Conservation (phyloP, 2,113 vertebrate genomes). For the Ornithorhynchus anatinus region DNA sequence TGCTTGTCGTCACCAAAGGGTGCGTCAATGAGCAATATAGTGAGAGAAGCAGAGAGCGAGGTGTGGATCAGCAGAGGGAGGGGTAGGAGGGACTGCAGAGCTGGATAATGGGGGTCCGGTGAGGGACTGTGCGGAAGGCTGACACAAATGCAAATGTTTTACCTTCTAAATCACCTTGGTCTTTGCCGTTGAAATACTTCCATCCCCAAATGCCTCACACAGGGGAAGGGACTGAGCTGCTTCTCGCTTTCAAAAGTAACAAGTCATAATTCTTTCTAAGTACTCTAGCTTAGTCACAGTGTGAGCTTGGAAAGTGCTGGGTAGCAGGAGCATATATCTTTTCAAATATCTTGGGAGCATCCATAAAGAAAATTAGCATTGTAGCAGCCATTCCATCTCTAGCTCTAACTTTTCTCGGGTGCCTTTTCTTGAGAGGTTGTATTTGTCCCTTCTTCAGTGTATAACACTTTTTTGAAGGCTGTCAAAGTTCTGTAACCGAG, state of each 20-base stretch:
- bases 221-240: neutral
- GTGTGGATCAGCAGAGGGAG: neutral
- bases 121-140: constrained; percentile 21
- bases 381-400: no score
- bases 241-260: constrained; percentile 17
- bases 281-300: neutral
- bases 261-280: constrained; percentile 35
- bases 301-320: neutral
- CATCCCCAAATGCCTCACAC: neutral
- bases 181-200: neutral
- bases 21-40: neutral
- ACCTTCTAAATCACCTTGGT: constrained; percentile 52
- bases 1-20: neutral
- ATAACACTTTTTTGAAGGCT: no score
- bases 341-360: neutral
- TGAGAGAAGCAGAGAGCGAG: fast-evolving
- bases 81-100: neutral
- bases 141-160: constrained; percentile 26
- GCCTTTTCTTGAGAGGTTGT: no score
- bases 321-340: neutral
- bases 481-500: no score
- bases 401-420: no score
- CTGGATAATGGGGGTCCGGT: neutral
- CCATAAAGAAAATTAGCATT: no score
- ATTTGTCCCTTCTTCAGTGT: no score